Base-by-base conservation (phyloP, 2,797 vertebrate genomes). In the Pipistrellus kuhlii region DNA sequence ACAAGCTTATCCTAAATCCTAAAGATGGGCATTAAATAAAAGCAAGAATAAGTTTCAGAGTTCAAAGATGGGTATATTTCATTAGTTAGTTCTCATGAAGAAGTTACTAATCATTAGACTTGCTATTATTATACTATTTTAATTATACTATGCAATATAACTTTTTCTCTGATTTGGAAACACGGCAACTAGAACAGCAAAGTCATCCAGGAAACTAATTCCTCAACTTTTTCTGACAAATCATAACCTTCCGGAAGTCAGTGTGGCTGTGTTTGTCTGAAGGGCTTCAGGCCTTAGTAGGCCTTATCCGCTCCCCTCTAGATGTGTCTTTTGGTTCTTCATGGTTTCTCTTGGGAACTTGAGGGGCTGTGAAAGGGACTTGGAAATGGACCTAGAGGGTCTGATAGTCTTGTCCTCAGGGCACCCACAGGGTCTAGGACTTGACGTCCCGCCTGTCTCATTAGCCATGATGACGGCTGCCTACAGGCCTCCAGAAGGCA, bases 111-210 rank as follows among this genome's bases (percentile, higher is more conserved):
- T 51, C 23, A 69, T 53, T 44, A 88, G n/a, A 41, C 9, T 38
- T 55, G 51, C 46, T 66, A 64, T 25, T 46, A 23, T 71, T 10
- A 1, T 38, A 55, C 55, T 82, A 14, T 91, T 75, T 81, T n/a
- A 87, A 73, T 13, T 18, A 69, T 23, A 35, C 35, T 44, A 44
- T 41, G 27, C 21, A 66, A 81, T 14, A 55, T 14, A 77, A 77
- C 44, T 73, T 68, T 51, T 68, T 46, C 30, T 93, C 55, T 92
- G 53, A 73, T 69, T 88, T 81, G 32, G 48, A 94, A 90, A 85
- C 27, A 88, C 38, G 41, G 25, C 12, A 93, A 27, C 73, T 8
- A 73, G 83, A 90, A 93, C 64, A 48, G 25, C 78, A 85, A 9
- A 9, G 23, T 85, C 30, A 90, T 13, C 51, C n/a, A 84, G 53